Base-by-base conservation (phyloP, 2,888 invertebrate species). In the Mactromeris polynyma region DNA sequence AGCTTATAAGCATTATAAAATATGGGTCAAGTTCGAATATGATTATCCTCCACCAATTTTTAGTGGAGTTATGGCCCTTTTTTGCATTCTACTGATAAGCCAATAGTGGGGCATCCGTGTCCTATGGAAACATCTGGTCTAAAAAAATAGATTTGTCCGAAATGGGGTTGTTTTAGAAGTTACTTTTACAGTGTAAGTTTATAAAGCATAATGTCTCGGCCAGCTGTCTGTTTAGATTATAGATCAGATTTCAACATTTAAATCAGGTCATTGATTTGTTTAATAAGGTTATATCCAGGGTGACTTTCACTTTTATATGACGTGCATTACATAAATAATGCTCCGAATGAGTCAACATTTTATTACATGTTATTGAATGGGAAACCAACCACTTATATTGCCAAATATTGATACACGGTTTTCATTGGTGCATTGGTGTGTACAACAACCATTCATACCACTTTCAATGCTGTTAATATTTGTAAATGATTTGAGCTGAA, bases 221-320 rank as follows among this genome's bases (percentile, higher is more conserved):
- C 1, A 4, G 14, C 46, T 46, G 46, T 46, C 17, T 46, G 46
- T 46, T 46, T 14, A 46, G 46, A 46, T 4, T 40, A 40, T 64
- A 64, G 26, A 64, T 26, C 54, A 21, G 54, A 26, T 64, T 26
- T 64, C 9, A n/a, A n/a, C n/a, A 21, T n/a, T 21, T 54, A 7
- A 26, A 64, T 64, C 58, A 64, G 26, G 58, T 26, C n/a, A 64
- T 64, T 64, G 58, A 26, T 64, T 64, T 64, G 26, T 2, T 64
- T 26, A 64, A 26, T 26, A 11, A 73, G 17, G 73, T 58, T 6
- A 2, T 58, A n/a, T n/a, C 58, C n/a, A 58, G 26, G 26, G 58
- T 58, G 58, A 58, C 58, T 58, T 58, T 58, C 58, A 58, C 14
- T 36, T 73, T 73, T 73, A 73, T 73, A 73, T 73, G 36, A 33